A percentile compares a stretch with the other conserved stretches of the same genome.
phyloP scores from a whole-genome alignment of 2,888 invertebrate genomes.

The Brassicogethes aeneus region DNA sequence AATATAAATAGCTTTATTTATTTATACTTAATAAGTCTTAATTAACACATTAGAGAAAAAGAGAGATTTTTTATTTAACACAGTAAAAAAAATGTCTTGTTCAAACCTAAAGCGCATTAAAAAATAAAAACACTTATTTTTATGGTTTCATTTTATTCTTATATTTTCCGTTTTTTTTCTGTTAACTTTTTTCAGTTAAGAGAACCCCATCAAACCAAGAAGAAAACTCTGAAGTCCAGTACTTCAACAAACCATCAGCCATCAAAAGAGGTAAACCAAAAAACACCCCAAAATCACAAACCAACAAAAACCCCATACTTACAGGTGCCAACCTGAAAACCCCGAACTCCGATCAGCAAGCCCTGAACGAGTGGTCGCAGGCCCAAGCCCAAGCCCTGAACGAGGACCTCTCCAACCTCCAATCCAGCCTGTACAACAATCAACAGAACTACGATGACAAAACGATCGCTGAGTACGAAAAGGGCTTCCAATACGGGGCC shows the following conservation, averaged over 20 bases:
- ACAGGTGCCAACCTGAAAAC: slow-evolving; percentile 22
- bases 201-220: slow-evolving; percentile 27
- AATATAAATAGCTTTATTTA: too few species aligned
- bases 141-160: too few species aligned
- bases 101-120: too few species aligned
- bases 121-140: too few species aligned
- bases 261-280: slow-evolving; percentile 39
- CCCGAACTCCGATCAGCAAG: slow-evolving; percentile 19
- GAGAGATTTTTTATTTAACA: too few species aligned
- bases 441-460: slow-evolving; percentile 33
- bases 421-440: slow-evolving; percentile 29
- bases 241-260: slow-evolving; percentile 35
- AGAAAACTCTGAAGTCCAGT: slow-evolving; percentile 28
- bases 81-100: too few species aligned
- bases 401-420: slow-evolving; percentile 23
- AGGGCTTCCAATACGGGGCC: slow-evolving; percentile 34
- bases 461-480: slow-evolving; percentile 36
- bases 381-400: slow-evolving; percentile 14
- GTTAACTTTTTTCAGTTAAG: slow-evolving; percentile 31
- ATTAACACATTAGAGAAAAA: too few species aligned
- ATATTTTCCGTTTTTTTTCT: too few species aligned
- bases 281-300: too few species aligned
- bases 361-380: slow-evolving; percentile 24
- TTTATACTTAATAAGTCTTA: too few species aligned
- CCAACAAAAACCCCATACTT: slow-evolving; percentile 9